Evolutionary conservation across 2,113 vertebrate genomes (phyloP).

Genomic region (Pogona vitticeps): DNA sequence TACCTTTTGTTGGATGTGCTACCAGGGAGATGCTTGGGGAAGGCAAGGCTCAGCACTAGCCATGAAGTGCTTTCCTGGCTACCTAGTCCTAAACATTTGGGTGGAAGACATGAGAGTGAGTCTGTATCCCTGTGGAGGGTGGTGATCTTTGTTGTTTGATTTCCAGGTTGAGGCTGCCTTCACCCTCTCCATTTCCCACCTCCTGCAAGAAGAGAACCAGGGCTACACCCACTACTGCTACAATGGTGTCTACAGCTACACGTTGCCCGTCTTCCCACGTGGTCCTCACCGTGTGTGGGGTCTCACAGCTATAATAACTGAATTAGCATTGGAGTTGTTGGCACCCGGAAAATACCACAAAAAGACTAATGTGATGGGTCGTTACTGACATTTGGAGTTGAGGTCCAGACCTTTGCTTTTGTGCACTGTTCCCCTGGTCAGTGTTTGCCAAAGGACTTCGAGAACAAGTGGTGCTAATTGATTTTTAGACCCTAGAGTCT

Average conservation of each 20-base stretch:
- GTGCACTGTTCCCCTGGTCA: not conserved
- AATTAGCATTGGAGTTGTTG: conserved; percentile 77
- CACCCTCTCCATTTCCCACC: conserved; percentile 79
- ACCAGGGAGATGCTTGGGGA: not conserved
- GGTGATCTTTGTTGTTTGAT: not conserved
- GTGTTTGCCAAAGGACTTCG: not conserved
- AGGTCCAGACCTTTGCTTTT: not conserved
- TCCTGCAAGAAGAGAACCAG: conserved; percentile 78
- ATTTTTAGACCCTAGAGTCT: not conserved
- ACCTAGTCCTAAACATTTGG: not conserved
- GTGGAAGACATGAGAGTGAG: not conserved
- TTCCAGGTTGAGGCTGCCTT: conserved; percentile 88
- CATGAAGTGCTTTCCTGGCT: not conserved
- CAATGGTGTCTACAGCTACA: conserved; percentile 77
- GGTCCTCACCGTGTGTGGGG: conserved; percentile 87
- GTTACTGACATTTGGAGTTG: not conserved
- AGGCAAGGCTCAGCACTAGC: not conserved
- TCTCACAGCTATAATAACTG: conserved; percentile 82
- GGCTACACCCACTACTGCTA: conserved; percentile 87
- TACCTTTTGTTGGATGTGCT: not conserved
- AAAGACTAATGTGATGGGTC: conserved; percentile 2
- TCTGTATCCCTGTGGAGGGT: not conserved
- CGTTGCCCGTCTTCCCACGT: conserved; percentile 83
- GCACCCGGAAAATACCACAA: conserved; percentile 57
- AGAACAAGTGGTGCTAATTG: not conserved